These are phyloP conservation scores for Lanistes nyassanus DNA, from an alignment of 1,140 invertebrate species.

Conservation along the genomic window DNA sequence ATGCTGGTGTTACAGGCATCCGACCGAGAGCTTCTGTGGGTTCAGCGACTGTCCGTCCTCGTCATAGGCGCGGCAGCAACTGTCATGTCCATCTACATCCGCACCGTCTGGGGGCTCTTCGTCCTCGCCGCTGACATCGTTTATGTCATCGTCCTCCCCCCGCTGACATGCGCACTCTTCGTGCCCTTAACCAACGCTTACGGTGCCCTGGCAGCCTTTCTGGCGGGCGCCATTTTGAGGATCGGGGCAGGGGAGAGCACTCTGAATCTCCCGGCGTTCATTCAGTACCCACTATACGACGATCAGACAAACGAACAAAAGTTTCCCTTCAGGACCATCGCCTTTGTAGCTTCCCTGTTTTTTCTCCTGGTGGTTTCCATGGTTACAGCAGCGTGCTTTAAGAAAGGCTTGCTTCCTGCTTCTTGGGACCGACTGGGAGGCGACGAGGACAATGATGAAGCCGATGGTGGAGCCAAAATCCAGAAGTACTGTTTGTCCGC, in stretches of 20 bases:
- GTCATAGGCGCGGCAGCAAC: constrained; percentile 47
- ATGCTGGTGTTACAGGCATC: constrained; percentile 45
- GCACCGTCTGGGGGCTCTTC: constrained; percentile 57
- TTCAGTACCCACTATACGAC: constrained; percentile 55
- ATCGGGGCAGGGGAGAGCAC: constrained; percentile 52
- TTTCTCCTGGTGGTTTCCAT: constrained; percentile 27
- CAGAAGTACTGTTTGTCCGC: too few species aligned
- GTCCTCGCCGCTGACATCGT: constrained; percentile 60
- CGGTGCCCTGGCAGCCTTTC: constrained; percentile 48
- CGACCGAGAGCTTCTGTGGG: constrained; percentile 47
- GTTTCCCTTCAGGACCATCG: constrained; percentile 59
- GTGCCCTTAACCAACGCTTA: constrained; percentile 47
- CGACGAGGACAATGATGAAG: too few species aligned
- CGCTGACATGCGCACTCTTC: constrained; percentile 55
- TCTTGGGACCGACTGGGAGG: too few species aligned
- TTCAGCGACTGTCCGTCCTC: constrained; percentile 49
- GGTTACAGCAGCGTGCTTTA: too few species aligned
- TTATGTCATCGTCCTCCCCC: constrained; percentile 58
- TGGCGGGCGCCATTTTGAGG: constrained; percentile 41
- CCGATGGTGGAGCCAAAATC: too few species aligned
- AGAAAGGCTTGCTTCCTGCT: too few species aligned
- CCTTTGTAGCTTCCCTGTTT: constrained; percentile 48
- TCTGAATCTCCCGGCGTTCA: constrained; percentile 49
- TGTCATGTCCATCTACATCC: constrained; percentile 48
- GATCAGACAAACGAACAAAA: constrained; percentile 38